Base-by-base conservation (phyloP, 1,140 invertebrate species). In the Brachionus rotundiformis region DNA sequence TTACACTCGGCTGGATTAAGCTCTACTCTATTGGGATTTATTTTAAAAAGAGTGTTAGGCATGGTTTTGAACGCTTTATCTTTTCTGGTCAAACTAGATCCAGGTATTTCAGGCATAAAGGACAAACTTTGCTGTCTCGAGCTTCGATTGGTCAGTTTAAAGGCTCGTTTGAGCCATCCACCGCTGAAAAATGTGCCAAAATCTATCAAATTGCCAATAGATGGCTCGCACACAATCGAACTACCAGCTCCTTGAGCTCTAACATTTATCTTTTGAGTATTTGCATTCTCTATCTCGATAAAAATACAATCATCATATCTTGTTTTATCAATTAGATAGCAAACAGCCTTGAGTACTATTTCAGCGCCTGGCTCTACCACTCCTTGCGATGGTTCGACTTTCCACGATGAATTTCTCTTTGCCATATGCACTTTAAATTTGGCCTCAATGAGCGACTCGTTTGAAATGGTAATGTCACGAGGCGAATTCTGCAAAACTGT, bases 371-470 rank as follows among this genome's bases (percentile, higher is more conserved):
- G 63, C 7, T 84, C 83, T 16, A 88, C 86, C 41, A 85, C 84
- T 25, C 86, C 88, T 29, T 85, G 83, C 7, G 61, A 23, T 23
- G 87, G 87, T n/a, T 85, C 84, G 29, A 88, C 85, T 39, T 82
- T 68, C 83, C 86, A 88, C 3, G 86, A 85, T 31, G 86, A 85
- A 65, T 86, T 85, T 6, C 86, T 84, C 49, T 80, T 61, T 16
- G 10, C 33, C 54, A 65, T 41, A 11, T 25, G 41, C 44, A 47
- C 86, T 10, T 84, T 87, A 82, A 88, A 88, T 29, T 82, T 84
- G 13, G 88, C 87, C 65, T 88, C 87, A 29, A 89, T 88, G 8
- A 87, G 84, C 0, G 88, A 88, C 82, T 89, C 86, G 82, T 89
- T 89, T 10, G 85, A 86, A 8, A 89, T 82, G 10, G 83, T 76